Evolutionary conservation across 2,797 vertebrate genomes (phyloP).

Genomic region (Pipistrellus pipistrellus): DNA sequence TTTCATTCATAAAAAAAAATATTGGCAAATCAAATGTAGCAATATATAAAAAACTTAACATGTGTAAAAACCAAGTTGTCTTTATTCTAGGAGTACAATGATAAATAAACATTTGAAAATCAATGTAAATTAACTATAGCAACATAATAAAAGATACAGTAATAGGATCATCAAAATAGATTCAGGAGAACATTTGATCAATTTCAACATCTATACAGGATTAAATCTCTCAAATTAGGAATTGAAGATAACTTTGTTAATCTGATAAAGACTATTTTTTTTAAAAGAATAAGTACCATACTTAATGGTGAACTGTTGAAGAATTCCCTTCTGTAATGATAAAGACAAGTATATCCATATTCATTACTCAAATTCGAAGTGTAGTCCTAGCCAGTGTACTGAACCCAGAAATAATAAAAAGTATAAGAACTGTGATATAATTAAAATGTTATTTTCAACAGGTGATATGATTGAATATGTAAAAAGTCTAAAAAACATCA

Average conservation of each 20-base stretch:
- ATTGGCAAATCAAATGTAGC: not conserved
- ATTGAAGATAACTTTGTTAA: not conserved
- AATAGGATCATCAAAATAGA: constrained; percentile 6
- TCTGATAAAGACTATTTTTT: not conserved
- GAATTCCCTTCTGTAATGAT: not conserved
- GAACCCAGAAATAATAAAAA: not conserved
- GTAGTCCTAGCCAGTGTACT: not conserved
- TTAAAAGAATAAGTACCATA: not conserved
- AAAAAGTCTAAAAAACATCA: not conserved
- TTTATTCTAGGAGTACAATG: not conserved
- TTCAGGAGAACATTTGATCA: not conserved
- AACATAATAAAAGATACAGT: not conserved
- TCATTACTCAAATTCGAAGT: not conserved
- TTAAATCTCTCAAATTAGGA: constrained; percentile 15
- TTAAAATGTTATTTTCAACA: not conserved
- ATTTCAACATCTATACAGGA: not conserved
- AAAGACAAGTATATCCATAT: not conserved
- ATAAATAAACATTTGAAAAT: not conserved
- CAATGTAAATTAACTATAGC: not conserved
- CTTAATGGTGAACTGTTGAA: not conserved
- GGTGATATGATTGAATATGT: not conserved
- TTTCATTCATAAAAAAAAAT: constrained; percentile 27
- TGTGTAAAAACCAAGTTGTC: not conserved
- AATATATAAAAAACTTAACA: not conserved
- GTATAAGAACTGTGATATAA: not conserved